Evolutionary conservation across 2,113 vertebrate genomes (phyloP), one percentile per base, ranked within the genome.

Genomic region (Coturnix japonica): DNA sequence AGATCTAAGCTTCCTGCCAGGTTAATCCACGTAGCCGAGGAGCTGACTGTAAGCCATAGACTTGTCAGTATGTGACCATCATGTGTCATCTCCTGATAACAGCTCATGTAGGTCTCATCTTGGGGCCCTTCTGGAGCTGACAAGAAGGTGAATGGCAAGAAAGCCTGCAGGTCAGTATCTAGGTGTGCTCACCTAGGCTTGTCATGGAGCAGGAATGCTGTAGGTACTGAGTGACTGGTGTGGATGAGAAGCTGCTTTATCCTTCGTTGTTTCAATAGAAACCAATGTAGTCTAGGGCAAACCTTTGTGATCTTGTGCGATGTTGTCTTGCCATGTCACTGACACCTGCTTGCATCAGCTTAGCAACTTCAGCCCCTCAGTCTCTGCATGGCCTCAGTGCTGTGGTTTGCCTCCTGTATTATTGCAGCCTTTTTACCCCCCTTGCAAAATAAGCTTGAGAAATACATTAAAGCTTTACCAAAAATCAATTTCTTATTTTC

Each of bases 261-360:
- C 53, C 9, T 69, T 87, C 6, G 15, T 13, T 11, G 4, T 61
- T 67, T 44, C 23, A 18, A 1, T 49, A 35, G 70, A 60, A 75
- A 7, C 4, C 3, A 3, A 6, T 4, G 4, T 0, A 1, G 5
- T 14, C 6, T n/a, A 25, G 7, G 18, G 2, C 3, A 57, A 33
- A 21, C 7, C 44, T 13, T 5, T 21, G 23, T 8, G 17, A 13
- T 39, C 31, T 33, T 54, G 7, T 1, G 31, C 35, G 56, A 80
- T 76, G 64, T 37, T n/a, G 23, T 22, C 41, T 33, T 47, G 9
- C 30, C 10, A 2, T 0, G 5, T 30, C 66, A 21, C 54, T n/a
- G 44, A 39, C 26, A 26, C 7, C 41, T 2, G 18, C 8, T 57
- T n/a, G 2, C 44, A 41, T 69, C 35, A 84, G 20, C 15, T 30